Conservation (phyloP, 30 jellyfish, hydroid and myxozoan genomes). For the Pelagia noctiluca region DNA sequence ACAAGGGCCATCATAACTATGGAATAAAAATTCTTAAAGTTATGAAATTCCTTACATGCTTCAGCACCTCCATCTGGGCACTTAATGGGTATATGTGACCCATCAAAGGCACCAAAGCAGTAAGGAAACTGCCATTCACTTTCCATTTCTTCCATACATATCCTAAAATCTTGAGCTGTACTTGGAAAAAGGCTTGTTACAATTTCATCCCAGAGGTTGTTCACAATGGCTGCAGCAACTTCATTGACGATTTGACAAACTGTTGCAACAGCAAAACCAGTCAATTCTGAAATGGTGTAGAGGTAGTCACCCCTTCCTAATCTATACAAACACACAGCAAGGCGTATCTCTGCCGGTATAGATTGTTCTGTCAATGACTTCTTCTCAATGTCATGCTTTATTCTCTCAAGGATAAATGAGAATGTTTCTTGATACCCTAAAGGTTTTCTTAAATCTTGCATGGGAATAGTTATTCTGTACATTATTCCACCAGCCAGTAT, state of each 20-base stretch:
- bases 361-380: constrained; percentile 60
- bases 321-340: constrained; percentile 65
- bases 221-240: constrained; percentile 51
- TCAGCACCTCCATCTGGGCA: constrained; percentile 81
- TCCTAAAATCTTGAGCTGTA: constrained; percentile 53
- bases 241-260: constrained; percentile 53
- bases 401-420: constrained; percentile 57
- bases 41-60: constrained; percentile 61
- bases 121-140: constrained; percentile 76
- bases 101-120: constrained; percentile 70
- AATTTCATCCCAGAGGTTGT: constrained; percentile 69
- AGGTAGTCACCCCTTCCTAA: constrained; percentile 79
- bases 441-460: constrained; percentile 64
- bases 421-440: constrained; percentile 60
- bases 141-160: constrained; percentile 62
- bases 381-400: constrained; percentile 63
- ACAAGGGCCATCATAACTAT: constrained; percentile 63
- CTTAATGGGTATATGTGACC: constrained; percentile 60
- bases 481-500: constrained; percentile 72
- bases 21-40: constrained; percentile 63
- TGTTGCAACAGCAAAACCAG: constrained; percentile 75
- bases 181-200: constrained; percentile 49
- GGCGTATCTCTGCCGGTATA: constrained; percentile 73
- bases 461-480: constrained; percentile 55
- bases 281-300: constrained; percentile 69